Evolutionary conservation across 2,113 vertebrate genomes (phyloP), one percentile per base, ranked within the genome.

Genomic region (Hydrolagus affinis): DNA sequence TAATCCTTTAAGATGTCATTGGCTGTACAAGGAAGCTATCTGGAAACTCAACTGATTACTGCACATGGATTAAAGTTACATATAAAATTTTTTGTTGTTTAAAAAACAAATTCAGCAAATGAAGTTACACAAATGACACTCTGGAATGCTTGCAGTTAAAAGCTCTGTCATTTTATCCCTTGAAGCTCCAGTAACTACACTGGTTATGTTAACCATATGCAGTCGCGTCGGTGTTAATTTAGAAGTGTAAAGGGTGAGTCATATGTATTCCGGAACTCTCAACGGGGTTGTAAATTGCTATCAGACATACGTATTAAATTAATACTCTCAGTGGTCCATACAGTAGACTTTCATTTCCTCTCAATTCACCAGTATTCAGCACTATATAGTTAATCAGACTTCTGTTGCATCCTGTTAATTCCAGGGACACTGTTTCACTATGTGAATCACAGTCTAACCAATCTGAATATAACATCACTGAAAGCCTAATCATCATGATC

Each of bases 1-100:
- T 80, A 80, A 80, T 80, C n/a, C 76, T 80, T 62, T 28, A 80
- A 25, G 76, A 80, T 80, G 76, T 80, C 59, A 80, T 80, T 80
- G 76, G 59, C 59, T 30, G 59, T 25, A 62, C 59, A 62, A 57
- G 44, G 76, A 80, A 80, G 76, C 76, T 62, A 80, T 80, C 59
- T 28, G 76, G 76, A 80, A 64, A 80, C 4, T 12, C 59, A 28
- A 62, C 8, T 80, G 57, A 60, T 80, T 80, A 80, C 59, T 62
- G 76, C 59, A 60, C 76, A 28, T 19, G 21, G 32, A 30, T 75
- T 30, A 75, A 75, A 75, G 32, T 80, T 80, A 80, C n/a, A 64
- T 25, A 15, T 80, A 80, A 14, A 80, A 64, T 28, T 23, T 57
- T 59, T 44, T 3, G 1, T 44, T 80, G 19, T 12, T 25, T 25